These are phyloP conservation scores for Vanacampus margaritifer DNA, from an alignment of 2,113 vertebrate species.

Conservation along the genomic window DNA sequence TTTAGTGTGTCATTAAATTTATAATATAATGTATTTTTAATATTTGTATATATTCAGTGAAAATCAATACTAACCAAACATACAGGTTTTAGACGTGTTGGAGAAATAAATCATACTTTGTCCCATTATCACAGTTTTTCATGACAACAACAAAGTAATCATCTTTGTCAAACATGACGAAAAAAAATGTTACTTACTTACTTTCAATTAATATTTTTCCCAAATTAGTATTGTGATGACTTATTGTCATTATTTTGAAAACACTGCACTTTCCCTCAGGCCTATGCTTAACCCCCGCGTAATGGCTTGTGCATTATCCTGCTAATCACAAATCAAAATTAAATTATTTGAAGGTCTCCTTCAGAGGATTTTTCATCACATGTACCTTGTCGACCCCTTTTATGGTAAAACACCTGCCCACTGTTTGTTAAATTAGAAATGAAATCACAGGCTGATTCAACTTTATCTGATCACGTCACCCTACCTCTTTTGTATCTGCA, in stretches of 20 bases:
- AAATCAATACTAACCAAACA: not conserved
- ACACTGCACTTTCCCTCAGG: not conserved
- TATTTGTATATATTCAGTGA: not conserved
- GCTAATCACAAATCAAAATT: not conserved
- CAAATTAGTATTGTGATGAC: not conserved
- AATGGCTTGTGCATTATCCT: not conserved
- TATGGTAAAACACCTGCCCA: conserved; percentile 59
- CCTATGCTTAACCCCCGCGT: not conserved
- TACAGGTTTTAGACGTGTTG: not conserved
- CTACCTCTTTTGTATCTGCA: conserved; percentile 44
- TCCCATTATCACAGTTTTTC: not conserved
- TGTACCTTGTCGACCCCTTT: conserved; percentile 17
- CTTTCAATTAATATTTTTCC: too few relatives aligned
- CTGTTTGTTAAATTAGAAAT: conserved; percentile 42
- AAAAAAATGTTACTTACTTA: not conserved
- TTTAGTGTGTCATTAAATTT: not conserved
- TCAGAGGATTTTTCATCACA: not conserved
- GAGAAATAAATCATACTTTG: not conserved
- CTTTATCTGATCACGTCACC: conserved; percentile 36
- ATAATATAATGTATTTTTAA: too few relatives aligned
- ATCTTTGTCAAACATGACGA: too few relatives aligned
- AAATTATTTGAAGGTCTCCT: not conserved
- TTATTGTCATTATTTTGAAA: not conserved
- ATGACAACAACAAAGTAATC: not conserved
- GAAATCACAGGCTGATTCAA: conserved; percentile 46